A percentile compares a stretch with the other conserved stretches of the same genome.
Evolutionary conservation across 2,888 invertebrate genomes (phyloP).

Genomic region (Chalcis sispes): DNA sequence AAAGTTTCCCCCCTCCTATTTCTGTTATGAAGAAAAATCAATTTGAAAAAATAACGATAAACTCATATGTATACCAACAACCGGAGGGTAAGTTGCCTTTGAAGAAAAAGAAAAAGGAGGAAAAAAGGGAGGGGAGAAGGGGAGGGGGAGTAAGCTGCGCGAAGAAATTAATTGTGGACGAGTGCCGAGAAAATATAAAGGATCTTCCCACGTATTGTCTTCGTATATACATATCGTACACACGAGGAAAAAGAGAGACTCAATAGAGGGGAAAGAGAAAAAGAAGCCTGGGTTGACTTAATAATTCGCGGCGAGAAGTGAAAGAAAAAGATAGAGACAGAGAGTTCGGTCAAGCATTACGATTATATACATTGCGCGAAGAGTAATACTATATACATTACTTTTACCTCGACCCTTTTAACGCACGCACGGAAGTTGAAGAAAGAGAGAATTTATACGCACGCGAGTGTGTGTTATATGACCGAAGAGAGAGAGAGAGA

Average conservation of each 20-base stretch:
- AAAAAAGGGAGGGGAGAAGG: not conserved
- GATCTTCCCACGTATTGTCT: not conserved
- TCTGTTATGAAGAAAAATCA: conserved; percentile 16
- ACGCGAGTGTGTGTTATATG: too few relatives aligned
- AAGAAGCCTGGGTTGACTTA: conserved; percentile 28
- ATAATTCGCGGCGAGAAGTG: conserved; percentile 39
- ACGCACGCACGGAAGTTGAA: too few relatives aligned
- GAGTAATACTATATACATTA: too few relatives aligned
- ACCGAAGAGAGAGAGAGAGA: too few relatives aligned
- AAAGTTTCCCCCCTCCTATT: too few relatives aligned
- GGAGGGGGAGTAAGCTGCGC: not conserved
- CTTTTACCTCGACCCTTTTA: too few relatives aligned
- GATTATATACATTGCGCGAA: not conserved
- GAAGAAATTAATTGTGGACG: conserved; percentile 48
- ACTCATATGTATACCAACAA: too few relatives aligned
- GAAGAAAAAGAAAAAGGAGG: too few relatives aligned
- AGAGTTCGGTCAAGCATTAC: conserved; percentile 6
- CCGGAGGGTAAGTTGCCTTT: too few relatives aligned
- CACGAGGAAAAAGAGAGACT: not conserved
- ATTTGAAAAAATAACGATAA: conserved; percentile 35
- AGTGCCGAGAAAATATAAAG: not conserved
- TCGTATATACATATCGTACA: too few relatives aligned
- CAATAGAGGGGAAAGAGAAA: too few relatives aligned
- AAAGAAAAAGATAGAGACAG: not conserved
- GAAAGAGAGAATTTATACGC: too few relatives aligned